These are phyloP conservation scores for Xiphorhynchus erythropygius DNA, from an alignment of 2,797 vertebrate genomes.

Conservation along the genomic window DNA sequence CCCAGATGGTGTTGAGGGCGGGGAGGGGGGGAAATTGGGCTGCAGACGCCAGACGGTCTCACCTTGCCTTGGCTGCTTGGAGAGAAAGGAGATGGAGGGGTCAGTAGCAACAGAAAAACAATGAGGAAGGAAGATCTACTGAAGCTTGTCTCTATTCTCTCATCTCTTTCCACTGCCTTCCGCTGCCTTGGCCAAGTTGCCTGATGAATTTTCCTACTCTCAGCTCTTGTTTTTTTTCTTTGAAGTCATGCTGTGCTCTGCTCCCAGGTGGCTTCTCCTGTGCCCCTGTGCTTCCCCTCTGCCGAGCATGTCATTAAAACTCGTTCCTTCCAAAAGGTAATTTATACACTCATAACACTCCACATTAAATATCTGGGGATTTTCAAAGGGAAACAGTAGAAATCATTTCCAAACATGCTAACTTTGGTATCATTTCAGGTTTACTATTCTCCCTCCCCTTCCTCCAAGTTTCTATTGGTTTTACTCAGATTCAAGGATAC, in stretches of 20 bases:
- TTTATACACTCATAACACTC: constrained; percentile 32
- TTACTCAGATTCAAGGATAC: background rate
- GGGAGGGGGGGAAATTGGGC: background rate
- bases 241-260: constrained; percentile 6
- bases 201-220: constrained; percentile 62
- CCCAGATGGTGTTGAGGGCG: constrained; percentile 2
- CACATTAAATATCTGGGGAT: constrained; percentile 33
- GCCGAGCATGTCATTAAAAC: constrained; percentile 52
- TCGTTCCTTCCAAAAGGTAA: constrained; percentile 31
- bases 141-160: constrained; percentile 41
- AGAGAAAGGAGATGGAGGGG: constrained; percentile 22
- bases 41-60: constrained; percentile 41
- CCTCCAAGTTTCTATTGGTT: background rate
- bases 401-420: constrained; percentile 45
- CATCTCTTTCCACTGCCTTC: constrained; percentile 31
- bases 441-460: background rate
- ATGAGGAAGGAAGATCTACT: constrained; percentile 41
- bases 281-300: constrained; percentile 39
- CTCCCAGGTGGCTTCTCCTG: constrained; percentile 26
- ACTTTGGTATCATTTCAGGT: constrained; percentile 9
- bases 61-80: constrained; percentile 32
- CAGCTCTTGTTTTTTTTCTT: constrained; percentile 27
- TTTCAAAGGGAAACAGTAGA: constrained; percentile 47
- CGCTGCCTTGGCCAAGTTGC: background rate
- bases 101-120: constrained; percentile 38